Percentiles rank a stretch among this genome's conserved stretches.
phyloP scores from a whole-genome alignment of 2,113 vertebrate species.

The Lichenostomus cassidix region DNA sequence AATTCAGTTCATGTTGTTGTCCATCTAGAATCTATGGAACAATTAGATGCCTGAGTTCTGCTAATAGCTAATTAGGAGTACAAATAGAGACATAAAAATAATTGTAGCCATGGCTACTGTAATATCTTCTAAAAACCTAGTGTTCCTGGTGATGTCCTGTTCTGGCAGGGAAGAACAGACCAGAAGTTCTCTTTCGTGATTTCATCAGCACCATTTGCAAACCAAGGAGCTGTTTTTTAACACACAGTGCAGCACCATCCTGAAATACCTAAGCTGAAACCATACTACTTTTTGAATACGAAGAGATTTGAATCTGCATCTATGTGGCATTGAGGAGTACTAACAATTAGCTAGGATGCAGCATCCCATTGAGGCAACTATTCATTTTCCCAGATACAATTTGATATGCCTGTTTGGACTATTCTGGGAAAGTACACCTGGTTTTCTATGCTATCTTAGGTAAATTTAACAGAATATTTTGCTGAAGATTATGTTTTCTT shows the following conservation, averaged over 20 bases:
- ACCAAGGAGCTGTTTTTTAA: accelerated
- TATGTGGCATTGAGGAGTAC: background rate
- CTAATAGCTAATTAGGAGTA: background rate
- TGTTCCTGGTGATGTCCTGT: background rate
- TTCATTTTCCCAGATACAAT: background rate
- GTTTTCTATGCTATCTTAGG: background rate
- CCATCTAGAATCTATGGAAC: background rate
- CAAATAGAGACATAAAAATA: background rate
- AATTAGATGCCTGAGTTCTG: background rate
- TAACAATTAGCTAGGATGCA: background rate
- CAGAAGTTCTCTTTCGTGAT: background rate
- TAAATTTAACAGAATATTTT: background rate
- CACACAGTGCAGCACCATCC: background rate
- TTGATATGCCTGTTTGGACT: background rate
- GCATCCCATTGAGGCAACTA: background rate
- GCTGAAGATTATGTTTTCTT: background rate
- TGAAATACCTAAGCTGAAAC: background rate
- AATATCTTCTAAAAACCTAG: background rate
- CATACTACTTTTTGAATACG: background rate
- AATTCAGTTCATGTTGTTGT: background rate
- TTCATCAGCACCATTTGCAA: background rate
- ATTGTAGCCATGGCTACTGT: background rate
- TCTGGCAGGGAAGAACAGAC: background rate
- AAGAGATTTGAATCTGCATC: background rate
- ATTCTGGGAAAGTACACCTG: background rate